Evolutionary conservation across 2,797 vertebrate species (phyloP), one percentile per base, ranked within the genome.

Genomic region (Acrossocheilus fasciatus): DNA sequence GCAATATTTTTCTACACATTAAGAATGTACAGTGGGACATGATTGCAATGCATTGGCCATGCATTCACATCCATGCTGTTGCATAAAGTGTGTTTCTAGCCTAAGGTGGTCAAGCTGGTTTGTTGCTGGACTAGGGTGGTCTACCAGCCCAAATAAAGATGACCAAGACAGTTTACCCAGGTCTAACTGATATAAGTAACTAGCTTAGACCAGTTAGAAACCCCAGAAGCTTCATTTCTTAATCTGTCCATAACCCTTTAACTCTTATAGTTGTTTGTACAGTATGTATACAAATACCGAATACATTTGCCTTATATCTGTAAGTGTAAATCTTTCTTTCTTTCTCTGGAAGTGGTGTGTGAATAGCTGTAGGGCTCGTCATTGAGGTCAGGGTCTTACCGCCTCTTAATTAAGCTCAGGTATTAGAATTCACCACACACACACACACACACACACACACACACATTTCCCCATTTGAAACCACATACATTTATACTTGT

Each of bases 331-430:
- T 52, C 14, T 43, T n/a, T 64, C n/a, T 57, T 50, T n/a, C 20
- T 47, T 81, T 45, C n/a, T 30, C 47, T 41, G 39, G 15, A 66
- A 62, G 62, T 17, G 10, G 62, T 20, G 39, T 81, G 81, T 82
- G 82, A 89, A 87, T 84, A 80, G 81, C 57, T 81, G 45, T 66
- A 82, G 54, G 88, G 82, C 83, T 84, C 11, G 4, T 41, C 47
- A 12, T 85, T 83, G 86, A 86, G 90, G 90, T 92, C 92, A 90
- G 68, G 26, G 80, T 86, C 50, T 82, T 86, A 79, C 88, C 81
- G 72, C 39, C 89, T 90, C 47, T 83, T 92, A 90, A 92, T 92
- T 91, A 91, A 89, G 87, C 87, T 88, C 86, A 91, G 91, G 90
- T 91, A 92, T 91, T 85, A 86, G 76, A 81, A 90, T 90, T 88